These are phyloP conservation scores for Sebastes fasciatus DNA, from an alignment of 2,113 vertebrate species.

Conservation along the genomic window DNA sequence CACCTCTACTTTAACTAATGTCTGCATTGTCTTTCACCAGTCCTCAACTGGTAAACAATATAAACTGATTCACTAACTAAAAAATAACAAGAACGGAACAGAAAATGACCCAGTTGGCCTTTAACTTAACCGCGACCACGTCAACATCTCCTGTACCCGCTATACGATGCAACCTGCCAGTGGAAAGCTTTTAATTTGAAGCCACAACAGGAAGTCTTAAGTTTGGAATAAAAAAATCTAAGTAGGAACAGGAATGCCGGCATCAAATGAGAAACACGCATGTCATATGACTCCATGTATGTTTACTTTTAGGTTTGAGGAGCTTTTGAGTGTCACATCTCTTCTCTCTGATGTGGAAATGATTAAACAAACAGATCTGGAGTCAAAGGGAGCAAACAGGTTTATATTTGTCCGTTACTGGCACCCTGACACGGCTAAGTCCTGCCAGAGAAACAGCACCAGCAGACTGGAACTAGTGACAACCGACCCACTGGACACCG, in stretches of 20 bases:
- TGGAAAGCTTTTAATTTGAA: slow-evolving; percentile 5
- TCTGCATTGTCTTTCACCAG: too few species aligned
- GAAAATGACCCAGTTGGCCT: too few species aligned
- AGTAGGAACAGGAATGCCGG: neutral
- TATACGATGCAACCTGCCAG: neutral
- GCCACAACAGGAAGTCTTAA: slow-evolving; percentile 2
- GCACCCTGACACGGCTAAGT: neutral
- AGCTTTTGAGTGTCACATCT: neutral
- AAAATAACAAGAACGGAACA: too few species aligned
- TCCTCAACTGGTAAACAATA: too few species aligned
- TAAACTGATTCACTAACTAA: neutral
- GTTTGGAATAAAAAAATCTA: neutral
- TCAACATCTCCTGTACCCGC: neutral
- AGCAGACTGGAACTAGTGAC: neutral
- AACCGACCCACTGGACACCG: neutral
- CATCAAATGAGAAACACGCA: slow-evolving; percentile 5
- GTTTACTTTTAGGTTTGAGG: slow-evolving; percentile 1
- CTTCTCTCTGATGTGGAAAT: neutral
- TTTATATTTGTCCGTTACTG: too few species aligned
- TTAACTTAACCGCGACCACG: too few species aligned
- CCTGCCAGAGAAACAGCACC: neutral
- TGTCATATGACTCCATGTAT: neutral
- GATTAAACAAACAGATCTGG: neutral
- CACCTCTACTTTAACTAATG: neutral
- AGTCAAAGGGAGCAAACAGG: neutral